phyloP scores from a whole-genome alignment of 1,140 invertebrate genomes.

The Calephelis virginiensis region DNA sequence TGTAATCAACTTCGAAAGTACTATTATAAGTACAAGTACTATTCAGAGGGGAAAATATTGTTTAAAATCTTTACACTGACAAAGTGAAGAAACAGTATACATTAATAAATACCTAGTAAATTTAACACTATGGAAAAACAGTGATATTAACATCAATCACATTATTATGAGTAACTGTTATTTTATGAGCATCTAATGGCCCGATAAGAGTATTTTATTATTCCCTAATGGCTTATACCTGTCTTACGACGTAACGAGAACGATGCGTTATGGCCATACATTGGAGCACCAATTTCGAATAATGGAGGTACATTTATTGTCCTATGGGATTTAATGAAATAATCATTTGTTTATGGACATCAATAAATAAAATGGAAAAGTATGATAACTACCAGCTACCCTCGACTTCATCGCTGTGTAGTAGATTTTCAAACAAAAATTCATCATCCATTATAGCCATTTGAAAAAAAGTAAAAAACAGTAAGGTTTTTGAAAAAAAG shows the following conservation, averaged over 20 bases:
- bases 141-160: slow-evolving; percentile 71
- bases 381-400: too few species aligned
- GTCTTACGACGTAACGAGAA: slow-evolving; percentile 56
- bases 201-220: slow-evolving; percentile 76
- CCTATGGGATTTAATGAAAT: slow-evolving; percentile 35
- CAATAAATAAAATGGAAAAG: not conserved
- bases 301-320: slow-evolving; percentile 68
- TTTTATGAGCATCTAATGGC: slow-evolving; percentile 76
- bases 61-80: too few species aligned
- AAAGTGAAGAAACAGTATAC: too few species aligned
- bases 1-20: too few species aligned
- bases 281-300: slow-evolving; percentile 65
- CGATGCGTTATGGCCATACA: slow-evolving; percentile 69
- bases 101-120: not conserved
- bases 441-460: too few species aligned
- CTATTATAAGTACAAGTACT: too few species aligned
- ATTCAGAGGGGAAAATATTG: too few species aligned
- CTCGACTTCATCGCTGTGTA: too few species aligned
- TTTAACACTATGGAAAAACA: slow-evolving; percentile 50
- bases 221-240: slow-evolving; percentile 76
- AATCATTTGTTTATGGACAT: not conserved
- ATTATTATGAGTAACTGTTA: slow-evolving; percentile 76
- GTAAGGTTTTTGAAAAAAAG: too few species aligned
- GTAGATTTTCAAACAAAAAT: too few species aligned
- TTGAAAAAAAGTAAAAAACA: too few species aligned